Conservation (phyloP, 2,113 vertebrate genomes). For the Bos indicus region DNA sequence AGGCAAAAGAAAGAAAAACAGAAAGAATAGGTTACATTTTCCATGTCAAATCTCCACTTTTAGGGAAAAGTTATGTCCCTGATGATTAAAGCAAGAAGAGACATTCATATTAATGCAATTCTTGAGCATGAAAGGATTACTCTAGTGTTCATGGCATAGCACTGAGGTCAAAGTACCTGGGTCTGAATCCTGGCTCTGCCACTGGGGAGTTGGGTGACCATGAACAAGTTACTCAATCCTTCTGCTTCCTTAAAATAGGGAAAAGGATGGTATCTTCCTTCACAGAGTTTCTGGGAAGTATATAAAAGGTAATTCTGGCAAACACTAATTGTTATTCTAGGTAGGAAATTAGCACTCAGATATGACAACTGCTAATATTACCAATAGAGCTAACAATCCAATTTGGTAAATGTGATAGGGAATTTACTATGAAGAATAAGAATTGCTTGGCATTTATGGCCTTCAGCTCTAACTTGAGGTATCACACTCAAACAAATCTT, state of each 20-base stretch:
- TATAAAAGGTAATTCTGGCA: neutral
- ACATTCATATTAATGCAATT: fast-evolving
- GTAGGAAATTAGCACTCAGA: neutral
- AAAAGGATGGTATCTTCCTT: neutral
- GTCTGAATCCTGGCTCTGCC: neutral
- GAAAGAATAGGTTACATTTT: neutral
- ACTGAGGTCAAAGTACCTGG: neutral
- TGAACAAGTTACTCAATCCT: neutral
- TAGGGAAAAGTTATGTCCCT: neutral
- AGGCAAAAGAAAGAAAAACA: neutral
- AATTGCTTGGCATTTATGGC: neutral
- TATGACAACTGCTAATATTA: neutral
- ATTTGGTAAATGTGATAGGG: neutral
- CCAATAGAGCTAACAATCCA: neutral
- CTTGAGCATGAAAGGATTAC: neutral
- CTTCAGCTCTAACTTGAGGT: neutral
- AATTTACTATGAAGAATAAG: neutral
- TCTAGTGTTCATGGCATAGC: neutral
- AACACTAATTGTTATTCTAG: neutral
- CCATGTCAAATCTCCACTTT: neutral
- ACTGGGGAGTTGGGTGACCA: neutral
- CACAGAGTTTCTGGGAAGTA: neutral
- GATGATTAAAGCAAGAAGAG: neutral
- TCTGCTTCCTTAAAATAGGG: neutral
- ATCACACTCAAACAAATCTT: neutral